phyloP scores from a whole-genome alignment of 2,797 vertebrate genomes.

The Schizopygopsis pylzovi region DNA sequence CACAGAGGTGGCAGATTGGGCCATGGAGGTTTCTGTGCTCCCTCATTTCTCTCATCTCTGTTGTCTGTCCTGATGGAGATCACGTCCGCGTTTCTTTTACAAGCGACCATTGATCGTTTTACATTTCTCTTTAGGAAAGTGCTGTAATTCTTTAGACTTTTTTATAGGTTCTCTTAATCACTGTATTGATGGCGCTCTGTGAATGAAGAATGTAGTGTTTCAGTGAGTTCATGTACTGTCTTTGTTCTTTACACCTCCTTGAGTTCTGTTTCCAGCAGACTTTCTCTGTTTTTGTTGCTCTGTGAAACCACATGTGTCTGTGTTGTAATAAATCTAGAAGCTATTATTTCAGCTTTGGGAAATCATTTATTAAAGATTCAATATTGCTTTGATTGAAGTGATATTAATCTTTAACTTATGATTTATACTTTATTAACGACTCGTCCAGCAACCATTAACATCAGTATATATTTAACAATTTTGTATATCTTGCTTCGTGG shows the following conservation, averaged over 20 bases:
- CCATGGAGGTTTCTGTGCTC: conserved; percentile 16
- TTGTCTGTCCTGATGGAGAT: conserved; percentile 29
- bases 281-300: neutral
- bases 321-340: too few species aligned
- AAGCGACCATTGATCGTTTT: conserved; percentile 13
- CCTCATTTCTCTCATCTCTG: conserved; percentile 9
- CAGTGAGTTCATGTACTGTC: neutral
- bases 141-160: conserved; percentile 55
- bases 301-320: neutral
- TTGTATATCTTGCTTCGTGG: too few species aligned
- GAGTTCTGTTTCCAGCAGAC: neutral
- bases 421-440: too few species aligned
- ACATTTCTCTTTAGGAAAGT: conserved; percentile 28
- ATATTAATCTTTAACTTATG: too few species aligned
- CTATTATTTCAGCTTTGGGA: too few species aligned
- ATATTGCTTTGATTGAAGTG: too few species aligned
- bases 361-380: too few species aligned
- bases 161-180: conserved; percentile 63
- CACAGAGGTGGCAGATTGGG: conserved; percentile 43
- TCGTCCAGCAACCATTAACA: too few species aligned
- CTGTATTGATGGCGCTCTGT: conserved; percentile 23
- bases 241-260: neutral
- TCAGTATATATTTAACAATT: too few species aligned
- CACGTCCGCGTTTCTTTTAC: conserved; percentile 27
- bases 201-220: neutral